Conservation (phyloP, 2,888 invertebrate species). For the Drosophila mercatorum region DNA sequence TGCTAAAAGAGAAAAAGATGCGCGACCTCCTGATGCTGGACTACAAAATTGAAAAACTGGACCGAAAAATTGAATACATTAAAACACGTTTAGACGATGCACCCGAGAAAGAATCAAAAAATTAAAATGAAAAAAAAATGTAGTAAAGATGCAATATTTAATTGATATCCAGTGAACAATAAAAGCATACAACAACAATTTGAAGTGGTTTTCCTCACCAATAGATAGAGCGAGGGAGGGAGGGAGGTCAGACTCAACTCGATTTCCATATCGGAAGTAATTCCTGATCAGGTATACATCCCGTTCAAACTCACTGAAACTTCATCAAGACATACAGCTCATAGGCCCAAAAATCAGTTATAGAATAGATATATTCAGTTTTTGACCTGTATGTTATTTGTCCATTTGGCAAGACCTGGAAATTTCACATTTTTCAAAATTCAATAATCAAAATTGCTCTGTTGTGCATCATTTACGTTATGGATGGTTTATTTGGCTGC, state of each 20-base stretch:
- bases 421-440: background rate
- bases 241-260: too few species aligned
- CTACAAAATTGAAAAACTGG: constrained; percentile 16
- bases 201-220: background rate
- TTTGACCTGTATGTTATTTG: background rate
- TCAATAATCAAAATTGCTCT: background rate
- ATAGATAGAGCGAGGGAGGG: too few species aligned
- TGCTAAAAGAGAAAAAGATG: constrained; percentile 1
- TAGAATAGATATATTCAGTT: background rate
- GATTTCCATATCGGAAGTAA: too few species aligned
- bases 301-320: background rate
- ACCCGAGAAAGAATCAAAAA: constrained; percentile 4
- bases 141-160: too few species aligned
- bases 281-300: too few species aligned
- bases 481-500: background rate
- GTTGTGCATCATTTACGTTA: background rate
- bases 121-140: background rate
- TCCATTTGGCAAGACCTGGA: background rate
- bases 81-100: background rate
- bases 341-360: background rate
- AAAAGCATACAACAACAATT: background rate
- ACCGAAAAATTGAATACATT: constrained; percentile 7
- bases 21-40: constrained; percentile 15
- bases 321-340: background rate
- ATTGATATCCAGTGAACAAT: background rate